phyloP scores from a whole-genome alignment of 1,140 invertebrate genomes.

The Chlorops oryzae region DNA sequence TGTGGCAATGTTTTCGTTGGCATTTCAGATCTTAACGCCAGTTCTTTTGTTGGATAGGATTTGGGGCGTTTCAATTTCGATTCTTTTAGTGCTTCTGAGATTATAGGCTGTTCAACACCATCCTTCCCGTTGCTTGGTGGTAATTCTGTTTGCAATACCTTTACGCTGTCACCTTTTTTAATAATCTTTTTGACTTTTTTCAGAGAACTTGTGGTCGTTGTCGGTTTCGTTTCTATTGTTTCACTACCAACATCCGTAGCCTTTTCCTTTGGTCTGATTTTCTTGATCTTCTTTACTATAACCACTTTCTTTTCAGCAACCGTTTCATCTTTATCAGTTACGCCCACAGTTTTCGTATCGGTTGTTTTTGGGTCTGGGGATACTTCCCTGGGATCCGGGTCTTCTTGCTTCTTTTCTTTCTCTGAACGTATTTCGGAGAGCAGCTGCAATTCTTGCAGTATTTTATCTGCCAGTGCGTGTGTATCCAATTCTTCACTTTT shows the following conservation, averaged over 20 bases:
- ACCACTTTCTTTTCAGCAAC: conserved; percentile 25
- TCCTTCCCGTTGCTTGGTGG: background rate
- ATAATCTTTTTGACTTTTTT: conserved; percentile 38
- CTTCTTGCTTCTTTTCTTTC: conserved; percentile 15
- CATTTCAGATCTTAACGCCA: background rate
- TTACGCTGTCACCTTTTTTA: conserved; percentile 26
- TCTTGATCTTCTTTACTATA: conserved; percentile 44
- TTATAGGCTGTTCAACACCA: background rate
- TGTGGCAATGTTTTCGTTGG: background rate
- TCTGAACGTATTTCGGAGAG: conserved; percentile 30
- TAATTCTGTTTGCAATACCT: background rate
- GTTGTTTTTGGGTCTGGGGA: background rate
- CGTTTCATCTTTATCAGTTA: conserved; percentile 8
- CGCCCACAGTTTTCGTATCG: no score
- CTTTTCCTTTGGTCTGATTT: conserved; percentile 34
- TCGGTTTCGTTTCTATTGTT: conserved; percentile 9
- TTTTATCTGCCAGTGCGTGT: conserved; percentile 38
- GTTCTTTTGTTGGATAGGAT: conserved; percentile 49
- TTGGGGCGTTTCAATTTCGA: conserved; percentile 57
- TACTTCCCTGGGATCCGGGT: conserved; percentile 4
- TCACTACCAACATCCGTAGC: conserved; percentile 8
- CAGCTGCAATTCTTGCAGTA: conserved; percentile 39
- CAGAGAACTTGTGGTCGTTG: conserved; percentile 25
- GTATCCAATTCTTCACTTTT: conserved; percentile 32
- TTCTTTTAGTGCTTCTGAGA: conserved; percentile 27